Evolutionary conservation across 2,888 invertebrate species (phyloP).

Genomic region (Pammene fasciana): DNA sequence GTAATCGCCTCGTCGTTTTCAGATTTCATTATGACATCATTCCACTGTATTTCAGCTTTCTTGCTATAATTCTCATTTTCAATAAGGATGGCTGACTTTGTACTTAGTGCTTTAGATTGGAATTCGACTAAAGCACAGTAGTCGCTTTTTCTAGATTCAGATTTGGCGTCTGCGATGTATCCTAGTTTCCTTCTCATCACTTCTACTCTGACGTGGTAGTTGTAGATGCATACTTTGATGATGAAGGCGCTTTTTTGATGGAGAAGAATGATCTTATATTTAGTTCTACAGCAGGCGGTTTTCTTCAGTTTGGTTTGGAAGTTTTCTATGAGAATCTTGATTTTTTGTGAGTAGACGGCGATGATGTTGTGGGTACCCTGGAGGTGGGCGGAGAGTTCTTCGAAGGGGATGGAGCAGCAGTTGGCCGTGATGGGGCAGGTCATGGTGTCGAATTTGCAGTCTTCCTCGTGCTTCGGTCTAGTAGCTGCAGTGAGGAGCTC

Average conservation of each 20-base stretch:
- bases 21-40: slow-evolving; percentile 73
- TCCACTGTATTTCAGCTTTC: slow-evolving; percentile 79
- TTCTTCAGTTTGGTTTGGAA: slow-evolving; percentile 78
- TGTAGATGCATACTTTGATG: slow-evolving; percentile 79
- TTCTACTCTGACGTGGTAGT: slow-evolving; percentile 77
- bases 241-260: slow-evolving; percentile 79
- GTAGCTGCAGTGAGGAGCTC: slow-evolving; percentile 70
- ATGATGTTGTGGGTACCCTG: slow-evolving; percentile 73
- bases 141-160: slow-evolving; percentile 72
- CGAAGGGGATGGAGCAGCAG: slow-evolving; percentile 74
- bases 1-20: slow-evolving; percentile 78
- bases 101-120: slow-evolving; percentile 75
- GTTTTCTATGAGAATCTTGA: slow-evolving; percentile 78
- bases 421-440: slow-evolving; percentile 74
- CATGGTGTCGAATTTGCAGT: slow-evolving; percentile 77
- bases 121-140: slow-evolving; percentile 77
- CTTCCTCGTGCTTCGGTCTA: slow-evolving; percentile 75
- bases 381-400: slow-evolving; percentile 73
- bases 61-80: slow-evolving; percentile 78
- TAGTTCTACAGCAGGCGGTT: slow-evolving; percentile 77
- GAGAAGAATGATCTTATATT: slow-evolving; percentile 76
- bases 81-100: slow-evolving; percentile 75
- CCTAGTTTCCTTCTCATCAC: slow-evolving; percentile 77
- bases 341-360: slow-evolving; percentile 78
- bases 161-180: slow-evolving; percentile 69